Percentiles rank a stretch among this genome's conserved stretches.
Conservation (phyloP, 2,888 invertebrate species). For the Eupithecia vulgata region DNA sequence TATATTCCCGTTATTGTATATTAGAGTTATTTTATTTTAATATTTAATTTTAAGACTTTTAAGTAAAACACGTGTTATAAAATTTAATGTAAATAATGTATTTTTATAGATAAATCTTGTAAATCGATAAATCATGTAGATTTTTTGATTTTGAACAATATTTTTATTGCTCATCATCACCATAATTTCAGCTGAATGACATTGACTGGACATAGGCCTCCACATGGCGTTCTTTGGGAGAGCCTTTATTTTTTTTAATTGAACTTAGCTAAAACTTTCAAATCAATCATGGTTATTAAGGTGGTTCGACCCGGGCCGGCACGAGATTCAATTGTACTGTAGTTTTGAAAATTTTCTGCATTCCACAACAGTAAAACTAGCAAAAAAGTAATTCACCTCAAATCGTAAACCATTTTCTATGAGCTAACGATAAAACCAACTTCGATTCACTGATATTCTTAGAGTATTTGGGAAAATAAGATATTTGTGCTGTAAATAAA, state of each 20-base stretch:
- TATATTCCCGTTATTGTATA: constrained; percentile 15
- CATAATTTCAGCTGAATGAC: background rate
- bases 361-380: too few relatives aligned
- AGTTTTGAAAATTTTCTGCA: too few relatives aligned
- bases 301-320: too few relatives aligned
- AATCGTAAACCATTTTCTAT: too few relatives aligned
- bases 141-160: background rate
- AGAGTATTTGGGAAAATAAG: too few relatives aligned
- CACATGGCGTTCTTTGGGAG: background rate
- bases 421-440: too few relatives aligned
- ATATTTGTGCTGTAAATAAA: too few relatives aligned
- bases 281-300: too few relatives aligned
- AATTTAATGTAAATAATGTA: constrained; percentile 5
- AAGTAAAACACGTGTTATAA: background rate
- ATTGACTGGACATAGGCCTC: background rate
- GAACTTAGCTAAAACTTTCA: too few relatives aligned
- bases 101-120: constrained; percentile 1
- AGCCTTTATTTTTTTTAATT: background rate
- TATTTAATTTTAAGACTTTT: background rate
- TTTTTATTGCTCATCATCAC: background rate
- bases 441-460: too few relatives aligned
- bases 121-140: background rate
- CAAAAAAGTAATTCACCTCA: too few relatives aligned
- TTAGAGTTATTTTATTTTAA: constrained; percentile 19
- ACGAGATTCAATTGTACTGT: too few relatives aligned